Evolutionary conservation across 2,113 vertebrate genomes (phyloP).

Genomic region (Monarcha castaneiventris): DNA sequence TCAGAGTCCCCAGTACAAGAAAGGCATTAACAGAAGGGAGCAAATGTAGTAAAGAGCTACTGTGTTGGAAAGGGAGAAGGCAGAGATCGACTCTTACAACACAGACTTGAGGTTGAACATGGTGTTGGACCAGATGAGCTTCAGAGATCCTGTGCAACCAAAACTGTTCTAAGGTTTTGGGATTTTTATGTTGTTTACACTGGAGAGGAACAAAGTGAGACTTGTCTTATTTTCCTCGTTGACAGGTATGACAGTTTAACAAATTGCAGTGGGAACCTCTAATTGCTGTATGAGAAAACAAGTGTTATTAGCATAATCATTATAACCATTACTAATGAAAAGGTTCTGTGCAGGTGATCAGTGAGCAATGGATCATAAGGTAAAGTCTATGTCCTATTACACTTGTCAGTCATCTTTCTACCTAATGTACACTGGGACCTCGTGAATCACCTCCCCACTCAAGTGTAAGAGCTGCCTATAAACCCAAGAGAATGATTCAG

Average conservation of each 20-base stretch:
- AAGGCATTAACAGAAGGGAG: neutral
- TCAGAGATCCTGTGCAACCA: neutral
- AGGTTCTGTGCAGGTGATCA: neutral
- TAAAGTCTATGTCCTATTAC: neutral
- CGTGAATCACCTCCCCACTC: neutral
- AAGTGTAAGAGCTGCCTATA: neutral
- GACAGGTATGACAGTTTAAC: neutral
- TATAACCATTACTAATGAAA: neutral
- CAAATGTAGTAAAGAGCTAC: neutral
- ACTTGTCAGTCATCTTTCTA: neutral
- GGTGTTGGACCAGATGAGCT: neutral
- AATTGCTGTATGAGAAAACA: neutral
- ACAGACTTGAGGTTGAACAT: neutral
- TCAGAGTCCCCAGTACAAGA: neutral
- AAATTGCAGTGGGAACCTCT: neutral
- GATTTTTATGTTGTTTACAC: neutral
- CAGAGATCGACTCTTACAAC: neutral
- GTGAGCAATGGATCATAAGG: neutral
- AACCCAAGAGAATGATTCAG: neutral
- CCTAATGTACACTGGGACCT: neutral
- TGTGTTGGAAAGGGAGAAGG: neutral
- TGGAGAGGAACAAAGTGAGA: neutral
- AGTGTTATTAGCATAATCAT: neutral
- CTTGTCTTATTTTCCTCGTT: neutral
- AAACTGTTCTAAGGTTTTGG: neutral